Conservation (phyloP, 2,888 invertebrate species). For the Ophioninae sp. region DNA sequence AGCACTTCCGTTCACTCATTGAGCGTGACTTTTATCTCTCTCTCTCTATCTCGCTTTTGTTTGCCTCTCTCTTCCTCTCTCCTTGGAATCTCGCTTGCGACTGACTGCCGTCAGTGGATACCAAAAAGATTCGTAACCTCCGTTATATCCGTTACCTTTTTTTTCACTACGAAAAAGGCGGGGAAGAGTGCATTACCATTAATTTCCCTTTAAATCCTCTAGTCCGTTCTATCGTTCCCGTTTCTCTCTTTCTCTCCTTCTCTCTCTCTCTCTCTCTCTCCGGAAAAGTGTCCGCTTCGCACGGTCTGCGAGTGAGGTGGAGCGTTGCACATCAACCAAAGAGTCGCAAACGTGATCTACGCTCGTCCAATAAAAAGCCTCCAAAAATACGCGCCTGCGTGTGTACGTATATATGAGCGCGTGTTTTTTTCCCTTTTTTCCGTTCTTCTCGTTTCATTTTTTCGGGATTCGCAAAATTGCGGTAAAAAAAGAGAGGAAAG, state of each 20-base stretch:
- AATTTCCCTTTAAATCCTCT: constrained; percentile 13
- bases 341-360: constrained; percentile 26
- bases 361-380: constrained; percentile 12
- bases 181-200: constrained; percentile 8
- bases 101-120: constrained; percentile 20
- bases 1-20: constrained; percentile 72
- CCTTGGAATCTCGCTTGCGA: constrained; percentile 5
- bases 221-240: not conserved
- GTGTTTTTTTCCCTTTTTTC: not conserved
- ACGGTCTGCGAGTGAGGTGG: constrained; percentile 29
- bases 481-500: constrained; percentile 31
- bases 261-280: constrained; percentile 20
- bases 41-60: not conserved
- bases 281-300: constrained; percentile 24
- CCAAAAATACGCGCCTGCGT: constrained; percentile 24
- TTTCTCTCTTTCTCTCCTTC: not conserved
- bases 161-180: constrained; percentile 10
- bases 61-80: constrained; percentile 10
- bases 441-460: constrained; percentile 9
- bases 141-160: constrained; percentile 11
- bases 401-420: constrained; percentile 35
- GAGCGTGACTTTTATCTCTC: constrained; percentile 68
- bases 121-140: constrained; percentile 21
- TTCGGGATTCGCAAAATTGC: constrained; percentile 29
- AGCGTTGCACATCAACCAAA: constrained; percentile 29